Evolutionary conservation across 1,140 invertebrate genomes (phyloP), one percentile per base, ranked within the genome.

Genomic region (Condylostylus longicornis): DNA sequence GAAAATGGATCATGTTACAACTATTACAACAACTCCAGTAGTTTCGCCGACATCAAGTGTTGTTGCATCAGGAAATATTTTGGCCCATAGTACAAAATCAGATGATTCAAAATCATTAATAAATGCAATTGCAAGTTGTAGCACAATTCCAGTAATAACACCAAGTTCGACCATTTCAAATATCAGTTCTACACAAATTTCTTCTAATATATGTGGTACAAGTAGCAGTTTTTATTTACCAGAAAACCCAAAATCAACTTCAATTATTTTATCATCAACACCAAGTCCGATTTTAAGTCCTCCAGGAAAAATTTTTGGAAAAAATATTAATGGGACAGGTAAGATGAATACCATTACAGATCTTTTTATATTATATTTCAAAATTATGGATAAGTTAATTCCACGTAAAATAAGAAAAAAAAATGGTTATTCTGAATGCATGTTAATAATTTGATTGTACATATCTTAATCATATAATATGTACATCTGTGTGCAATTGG

Each of bases 281-380:
- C 59, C 59, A 33, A 60, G 46, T 42, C 57, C 57, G 15, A 54
- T 60, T 15, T 32, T 60, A n/a, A 58, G 54, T 47, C 56, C 57
- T 21, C 53, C 56, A 29, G 56, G 56, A 39, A 64, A 64, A 38
- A 61, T 63, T 12, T 50, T 61, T 19, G 61, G 62, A 30, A 50
- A 61, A 29, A 64, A 64, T 47, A 53, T 55, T 5, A 64, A 64
- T 44, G 62, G 61, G 15, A 64, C 62, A 49, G 53, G 62, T 64
- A 41, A 63, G 61, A 63, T n/a, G n/a, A n/a, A n/a, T n/a, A n/a
- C n/a, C n/a, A n/a, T n/a, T n/a, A 5, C 4, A 5, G 4, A 5
- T 28, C 4, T 14, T 28, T 28, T 28, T 14, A 10, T 4, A 5
- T 4, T 14, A 28, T n/a, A 28, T 4, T 12, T 5, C 27, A 28